Base-by-base conservation (phyloP, 92 coral and sea anemone species). In the Phymanthus crucifer region DNA sequence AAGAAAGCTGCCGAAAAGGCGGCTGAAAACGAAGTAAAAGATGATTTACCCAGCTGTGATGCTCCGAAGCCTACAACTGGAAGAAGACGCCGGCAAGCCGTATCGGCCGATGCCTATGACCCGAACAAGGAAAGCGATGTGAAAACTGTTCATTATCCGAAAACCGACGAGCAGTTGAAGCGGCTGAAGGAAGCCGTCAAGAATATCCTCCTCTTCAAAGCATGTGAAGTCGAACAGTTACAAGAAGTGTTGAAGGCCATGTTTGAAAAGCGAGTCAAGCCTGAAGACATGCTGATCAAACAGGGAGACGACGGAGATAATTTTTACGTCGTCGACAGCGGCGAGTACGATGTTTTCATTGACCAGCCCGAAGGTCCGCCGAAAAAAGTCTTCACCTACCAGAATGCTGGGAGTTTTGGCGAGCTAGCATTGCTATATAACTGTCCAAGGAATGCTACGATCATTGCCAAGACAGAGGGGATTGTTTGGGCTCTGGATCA, bases 231-330 rank as follows among this genome's bases (percentile, higher is more conserved):
- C 29, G 99, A 96, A 73, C 98, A 96, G 65, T 75, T 96, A 43
- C 86, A 89, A 52, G 94, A 90, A 67, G 85, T 96, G 40, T 43
- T 96, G 64, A 89, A 88, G 24, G 97, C 99, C 35, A 93, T 93
- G 98, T 92, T 91, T 83, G 98, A 96, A 86, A 88, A 89, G 77
- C 88, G 88, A 79, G 97, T 93, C 17, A 81, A 80, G 61, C 78
- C 85, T 7, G 94, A 78, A 46, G 99, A 96, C 33, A 80, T 86
- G 80, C 85, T 96, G 34, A 96, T 96, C 69, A 89, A 85, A 77
- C 98, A 93, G 72, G 99, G 99, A 13, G 99, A 83, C 71, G 98
- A 96, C 52, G 99, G 99, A 23, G 99, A 96, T 74, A 93, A 96
- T 78, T 96, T 96, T 85, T 96, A 96, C 52, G 97, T 93, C 21